Conservation (phyloP, 2,888 invertebrate genomes). For the Cyaniris semiargus region DNA sequence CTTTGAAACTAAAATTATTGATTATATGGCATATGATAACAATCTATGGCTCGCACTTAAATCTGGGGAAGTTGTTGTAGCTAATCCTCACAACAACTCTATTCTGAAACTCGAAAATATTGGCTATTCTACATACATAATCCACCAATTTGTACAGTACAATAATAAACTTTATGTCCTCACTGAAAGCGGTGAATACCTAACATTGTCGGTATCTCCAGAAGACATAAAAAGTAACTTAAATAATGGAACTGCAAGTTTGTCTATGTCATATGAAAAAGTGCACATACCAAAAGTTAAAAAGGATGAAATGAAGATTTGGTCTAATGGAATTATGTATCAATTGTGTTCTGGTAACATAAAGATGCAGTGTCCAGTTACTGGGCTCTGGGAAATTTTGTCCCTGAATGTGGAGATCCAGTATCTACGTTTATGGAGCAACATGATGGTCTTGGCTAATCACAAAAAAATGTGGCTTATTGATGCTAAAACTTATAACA, state of each 20-base stretch:
- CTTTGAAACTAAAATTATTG: conserved; percentile 53
- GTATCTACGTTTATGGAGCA: conserved; percentile 55
- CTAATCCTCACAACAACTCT: conserved; percentile 50
- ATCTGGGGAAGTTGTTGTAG: conserved; percentile 56
- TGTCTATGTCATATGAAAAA: conserved; percentile 53
- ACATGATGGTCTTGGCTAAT: conserved; percentile 52
- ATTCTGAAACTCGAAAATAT: conserved; percentile 49
- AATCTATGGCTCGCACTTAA: conserved; percentile 61
- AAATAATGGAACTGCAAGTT: conserved; percentile 46
- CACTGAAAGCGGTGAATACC: conserved; percentile 64
- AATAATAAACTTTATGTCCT: conserved; percentile 51
- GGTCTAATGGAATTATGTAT: conserved; percentile 52
- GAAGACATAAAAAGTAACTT: conserved; percentile 52
- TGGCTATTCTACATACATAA: conserved; percentile 54
- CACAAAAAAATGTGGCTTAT: conserved; percentile 60
- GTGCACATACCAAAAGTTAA: conserved; percentile 36
- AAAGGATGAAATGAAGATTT: conserved; percentile 31
- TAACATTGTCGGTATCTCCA: conserved; percentile 47
- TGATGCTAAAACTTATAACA: conserved; percentile 51
- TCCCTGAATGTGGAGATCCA: conserved; percentile 45
- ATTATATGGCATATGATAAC: conserved; percentile 52
- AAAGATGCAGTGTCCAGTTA: conserved; percentile 55
- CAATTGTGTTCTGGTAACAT: conserved; percentile 48
- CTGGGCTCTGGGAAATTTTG: conserved; percentile 54
- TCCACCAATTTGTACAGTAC: conserved; percentile 50